Percentiles rank a stretch among this genome's conserved stretches.
These are phyloP conservation scores for Lucilia cuprina DNA, from an alignment of 1,140 invertebrate genomes.

Conservation along the genomic window DNA sequence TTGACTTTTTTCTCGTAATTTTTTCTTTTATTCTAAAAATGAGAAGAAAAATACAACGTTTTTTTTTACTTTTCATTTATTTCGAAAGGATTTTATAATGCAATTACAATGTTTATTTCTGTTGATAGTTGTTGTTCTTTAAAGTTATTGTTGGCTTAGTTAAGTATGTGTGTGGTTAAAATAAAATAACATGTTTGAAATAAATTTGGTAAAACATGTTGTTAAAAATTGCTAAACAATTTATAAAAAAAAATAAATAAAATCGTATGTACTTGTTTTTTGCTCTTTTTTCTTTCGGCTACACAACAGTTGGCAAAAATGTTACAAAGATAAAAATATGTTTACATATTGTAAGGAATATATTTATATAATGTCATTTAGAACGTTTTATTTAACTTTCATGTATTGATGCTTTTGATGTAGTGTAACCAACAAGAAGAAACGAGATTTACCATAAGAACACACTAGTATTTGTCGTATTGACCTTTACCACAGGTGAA, in stretches of 20 bases:
- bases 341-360: too few species aligned
- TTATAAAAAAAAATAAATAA: not conserved
- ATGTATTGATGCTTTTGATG: too few species aligned
- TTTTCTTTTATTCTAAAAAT: not conserved
- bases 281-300: not conserved
- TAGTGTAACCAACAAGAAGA: too few species aligned
- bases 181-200: not conserved
- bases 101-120: not conserved
- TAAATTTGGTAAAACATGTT: not conserved
- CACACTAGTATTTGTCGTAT: too few species aligned
- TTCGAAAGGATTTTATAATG: conserved; percentile 1
- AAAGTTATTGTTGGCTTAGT: not conserved
- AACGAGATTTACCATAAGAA: too few species aligned
- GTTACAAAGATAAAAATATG: not conserved
- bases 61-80: not conserved
- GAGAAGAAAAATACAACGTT: too few species aligned
- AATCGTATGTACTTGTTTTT: not conserved
- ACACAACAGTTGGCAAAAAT: not conserved
- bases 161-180: not conserved
- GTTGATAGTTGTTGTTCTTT: not conserved
- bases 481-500: too few species aligned
- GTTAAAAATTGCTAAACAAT: not conserved
- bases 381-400: too few species aligned
- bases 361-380: too few species aligned
- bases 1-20: not conserved